Conservation (phyloP, 2,797 vertebrate species). For the Caiman crocodilus region DNA sequence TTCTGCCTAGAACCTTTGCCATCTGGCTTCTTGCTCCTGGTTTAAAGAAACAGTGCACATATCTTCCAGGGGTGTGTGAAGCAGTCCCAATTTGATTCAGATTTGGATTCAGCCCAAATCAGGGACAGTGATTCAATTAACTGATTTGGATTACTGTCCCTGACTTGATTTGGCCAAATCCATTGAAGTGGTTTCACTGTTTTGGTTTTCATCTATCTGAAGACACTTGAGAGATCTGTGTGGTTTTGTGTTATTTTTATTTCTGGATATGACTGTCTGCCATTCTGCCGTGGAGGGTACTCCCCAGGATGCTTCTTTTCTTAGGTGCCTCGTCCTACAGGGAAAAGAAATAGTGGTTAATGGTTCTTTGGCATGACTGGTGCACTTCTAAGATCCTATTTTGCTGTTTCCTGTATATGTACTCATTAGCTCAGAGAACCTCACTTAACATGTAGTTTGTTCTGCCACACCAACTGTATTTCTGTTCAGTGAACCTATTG, state of each 20-base stretch:
- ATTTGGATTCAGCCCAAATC: too few species aligned
- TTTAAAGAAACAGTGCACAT: neutral
- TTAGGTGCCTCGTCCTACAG: too few species aligned
- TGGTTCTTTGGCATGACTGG: neutral
- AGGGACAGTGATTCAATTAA: too few species aligned
- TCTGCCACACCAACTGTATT: neutral
- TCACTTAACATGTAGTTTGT: slow-evolving; percentile 25
- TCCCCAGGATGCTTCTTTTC: too few species aligned
- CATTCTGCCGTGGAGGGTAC: too few species aligned
- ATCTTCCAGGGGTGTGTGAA: too few species aligned
- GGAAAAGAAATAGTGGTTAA: too few species aligned
- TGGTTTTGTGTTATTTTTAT: slow-evolving; percentile 3
- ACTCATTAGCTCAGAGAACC: neutral
- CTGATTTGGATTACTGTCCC: too few species aligned
- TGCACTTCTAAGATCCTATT: neutral
- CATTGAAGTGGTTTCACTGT: slow-evolving; percentile 36
- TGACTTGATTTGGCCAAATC: too few species aligned
- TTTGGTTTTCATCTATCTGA: slow-evolving; percentile 62
- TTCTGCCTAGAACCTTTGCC: rapidly evolving
- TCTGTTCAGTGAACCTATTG: neutral
- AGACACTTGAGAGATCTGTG: slow-evolving; percentile 47
- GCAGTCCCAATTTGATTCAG: too few species aligned
- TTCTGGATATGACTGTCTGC: neutral
- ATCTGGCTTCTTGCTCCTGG: rapidly evolving
- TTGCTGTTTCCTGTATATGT: rapidly evolving